A percentile compares a stretch with the other conserved stretches of the same genome.
phyloP scores from a whole-genome alignment of 2,113 vertebrate genomes.

The Chamaetylas fuelleborni region DNA sequence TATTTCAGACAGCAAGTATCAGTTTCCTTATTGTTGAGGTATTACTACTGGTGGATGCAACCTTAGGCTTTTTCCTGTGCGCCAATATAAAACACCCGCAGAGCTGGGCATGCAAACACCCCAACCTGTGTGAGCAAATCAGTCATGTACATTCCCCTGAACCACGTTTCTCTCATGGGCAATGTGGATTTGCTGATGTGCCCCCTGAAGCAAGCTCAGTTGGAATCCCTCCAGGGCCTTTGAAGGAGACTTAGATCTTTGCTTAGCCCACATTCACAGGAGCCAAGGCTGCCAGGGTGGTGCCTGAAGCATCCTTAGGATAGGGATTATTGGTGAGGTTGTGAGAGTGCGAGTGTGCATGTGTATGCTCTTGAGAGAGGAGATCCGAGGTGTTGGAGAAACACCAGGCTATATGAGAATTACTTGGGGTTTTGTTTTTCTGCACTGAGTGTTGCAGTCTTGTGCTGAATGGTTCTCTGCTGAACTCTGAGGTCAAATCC shows the following conservation, averaged over 20 bases:
- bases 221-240: neutral
- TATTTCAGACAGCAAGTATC: neutral
- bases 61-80: neutral
- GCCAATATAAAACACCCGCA: neutral
- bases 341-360: accelerated
- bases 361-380: neutral
- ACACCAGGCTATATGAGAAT: neutral
- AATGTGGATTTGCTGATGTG: neutral
- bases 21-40: neutral
- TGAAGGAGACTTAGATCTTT: neutral
- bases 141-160: neutral
- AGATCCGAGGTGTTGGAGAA: neutral
- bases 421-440: neutral
- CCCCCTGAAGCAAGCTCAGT: neutral
- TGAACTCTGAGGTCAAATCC: neutral
- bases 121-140: neutral
- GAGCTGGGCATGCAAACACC: neutral
- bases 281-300: neutral
- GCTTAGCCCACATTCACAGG: neutral
- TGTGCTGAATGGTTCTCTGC: neutral
- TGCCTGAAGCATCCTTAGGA: neutral
- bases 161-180: neutral
- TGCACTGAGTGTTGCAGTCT: neutral
- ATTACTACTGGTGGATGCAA: neutral
- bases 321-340: neutral